Conservation (phyloP, 2,888 invertebrate species). For the Drosophila neonasuta region DNA sequence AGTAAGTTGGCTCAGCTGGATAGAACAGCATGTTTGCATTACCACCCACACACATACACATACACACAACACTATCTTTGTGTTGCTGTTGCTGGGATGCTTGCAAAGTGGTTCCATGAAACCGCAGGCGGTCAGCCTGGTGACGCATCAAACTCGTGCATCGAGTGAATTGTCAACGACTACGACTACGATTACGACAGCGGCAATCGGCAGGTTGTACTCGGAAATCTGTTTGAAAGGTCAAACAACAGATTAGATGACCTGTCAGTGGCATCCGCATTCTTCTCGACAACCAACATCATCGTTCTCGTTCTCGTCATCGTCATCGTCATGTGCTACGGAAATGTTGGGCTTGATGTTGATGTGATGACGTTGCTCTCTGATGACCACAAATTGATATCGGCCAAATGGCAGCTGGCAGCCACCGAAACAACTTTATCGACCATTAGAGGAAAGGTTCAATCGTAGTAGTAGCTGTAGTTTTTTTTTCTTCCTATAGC, state of each 20-base stretch:
- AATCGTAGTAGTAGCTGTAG: background rate
- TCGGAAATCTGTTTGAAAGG: slow-evolving; percentile 29
- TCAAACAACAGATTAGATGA: slow-evolving; percentile 49
- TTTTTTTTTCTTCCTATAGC: background rate
- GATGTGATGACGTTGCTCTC: slow-evolving; percentile 36
- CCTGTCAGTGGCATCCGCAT: slow-evolving; percentile 55
- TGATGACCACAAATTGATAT: slow-evolving; percentile 70
- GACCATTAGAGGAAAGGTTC: slow-evolving; percentile 14
- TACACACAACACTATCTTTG: background rate
- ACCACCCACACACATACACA: background rate
- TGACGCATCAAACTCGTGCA: slow-evolving; percentile 8
- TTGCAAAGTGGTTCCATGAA: slow-evolving; percentile 27
- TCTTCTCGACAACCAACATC: slow-evolving; percentile 6
- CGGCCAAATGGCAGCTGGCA: slow-evolving; percentile 29
- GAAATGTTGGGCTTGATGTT: slow-evolving; percentile 49
- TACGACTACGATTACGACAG: background rate
- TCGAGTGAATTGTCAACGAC: slow-evolving; percentile 37
- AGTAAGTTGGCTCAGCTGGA: slow-evolving; percentile 37
- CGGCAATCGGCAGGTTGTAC: slow-evolving; percentile 29
- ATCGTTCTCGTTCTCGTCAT: background rate
- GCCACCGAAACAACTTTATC: slow-evolving; percentile 14
- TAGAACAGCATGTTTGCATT: slow-evolving; percentile 3
- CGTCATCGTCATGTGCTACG: slow-evolving; percentile 15
- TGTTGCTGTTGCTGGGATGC: background rate
- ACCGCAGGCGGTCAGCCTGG: slow-evolving; percentile 20